Evolutionary conservation across 1,140 invertebrate genomes (phyloP).

Genomic region (Lerema accius): DNA sequence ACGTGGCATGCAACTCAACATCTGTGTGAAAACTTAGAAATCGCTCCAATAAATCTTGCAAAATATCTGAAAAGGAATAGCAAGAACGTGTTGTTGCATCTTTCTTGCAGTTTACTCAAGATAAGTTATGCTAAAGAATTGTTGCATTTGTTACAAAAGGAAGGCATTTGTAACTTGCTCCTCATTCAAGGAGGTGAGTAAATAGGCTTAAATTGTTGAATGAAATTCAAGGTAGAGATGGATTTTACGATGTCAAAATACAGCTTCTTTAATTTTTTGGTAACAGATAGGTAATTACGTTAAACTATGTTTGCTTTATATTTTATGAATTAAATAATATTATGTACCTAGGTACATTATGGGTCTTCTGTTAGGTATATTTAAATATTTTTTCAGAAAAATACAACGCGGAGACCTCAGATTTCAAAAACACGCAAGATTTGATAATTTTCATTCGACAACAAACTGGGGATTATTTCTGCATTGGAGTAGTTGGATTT

Average conservation of each 20-base stretch:
- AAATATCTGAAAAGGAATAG: slow-evolving; percentile 46
- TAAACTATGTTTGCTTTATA: no score
- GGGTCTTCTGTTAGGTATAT: no score
- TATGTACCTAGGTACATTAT: no score
- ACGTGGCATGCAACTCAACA: slow-evolving; percentile 71
- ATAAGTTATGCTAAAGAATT: slow-evolving; percentile 54
- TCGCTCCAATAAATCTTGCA: slow-evolving; percentile 57
- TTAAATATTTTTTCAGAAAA: slow-evolving; percentile 70
- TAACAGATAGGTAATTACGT: no score
- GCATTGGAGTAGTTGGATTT: slow-evolving; percentile 71
- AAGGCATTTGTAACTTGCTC: slow-evolving; percentile 66
- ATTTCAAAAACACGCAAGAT: slow-evolving; percentile 59
- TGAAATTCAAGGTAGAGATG: no score
- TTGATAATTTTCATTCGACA: slow-evolving; percentile 63
- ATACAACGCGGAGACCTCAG: slow-evolving; percentile 51
- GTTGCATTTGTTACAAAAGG: slow-evolving; percentile 48
- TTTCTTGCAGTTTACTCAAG: slow-evolving; percentile 65
- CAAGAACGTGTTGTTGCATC: slow-evolving; percentile 63
- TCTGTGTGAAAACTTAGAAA: slow-evolving; percentile 55
- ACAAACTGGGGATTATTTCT: slow-evolving; percentile 64
- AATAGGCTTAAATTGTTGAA: no score
- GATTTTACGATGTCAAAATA: no score
- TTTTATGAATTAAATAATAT: no score
- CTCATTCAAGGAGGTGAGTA: slow-evolving; percentile 68
- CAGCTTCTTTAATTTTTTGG: no score